These are phyloP conservation scores for Seira musarum DNA, from an alignment of 2,888 invertebrate genomes.

Conservation along the genomic window DNA sequence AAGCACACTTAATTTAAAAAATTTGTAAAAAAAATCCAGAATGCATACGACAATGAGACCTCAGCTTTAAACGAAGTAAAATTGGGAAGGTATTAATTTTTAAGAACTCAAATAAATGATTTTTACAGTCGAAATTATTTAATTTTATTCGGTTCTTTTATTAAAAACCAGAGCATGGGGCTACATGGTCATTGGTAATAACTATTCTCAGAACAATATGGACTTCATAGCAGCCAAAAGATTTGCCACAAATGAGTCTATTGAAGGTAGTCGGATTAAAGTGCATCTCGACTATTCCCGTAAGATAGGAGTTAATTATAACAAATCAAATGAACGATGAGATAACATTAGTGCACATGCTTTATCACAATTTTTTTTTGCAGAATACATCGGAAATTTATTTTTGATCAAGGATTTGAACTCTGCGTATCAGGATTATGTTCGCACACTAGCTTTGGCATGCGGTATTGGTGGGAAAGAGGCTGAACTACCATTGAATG, in stretches of 20 bases:
- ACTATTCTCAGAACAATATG: conserved; percentile 17
- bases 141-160: background rate
- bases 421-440: background rate
- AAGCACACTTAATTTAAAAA: too few species aligned
- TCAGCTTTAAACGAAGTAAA: background rate
- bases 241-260: conserved; percentile 26
- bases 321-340: too few species aligned
- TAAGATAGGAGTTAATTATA: background rate
- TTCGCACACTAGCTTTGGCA: background rate
- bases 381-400: conserved; percentile 18
- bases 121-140: background rate
- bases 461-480: conserved; percentile 15
- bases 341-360: too few species aligned
- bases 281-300: conserved; percentile 11
- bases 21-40: too few species aligned
- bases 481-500: background rate
- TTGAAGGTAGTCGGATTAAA: conserved; percentile 20
- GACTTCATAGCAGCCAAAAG: conserved; percentile 7
- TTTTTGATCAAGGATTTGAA: conserved; percentile 9
- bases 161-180: conserved; percentile 5
- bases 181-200: conserved; percentile 13
- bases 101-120: background rate
- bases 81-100: background rate
- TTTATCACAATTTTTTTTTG: background rate
- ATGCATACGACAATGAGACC: background rate